These are phyloP conservation scores for Sebastes steindachneri DNA, from an alignment of 2,797 vertebrate species.

Conservation along the genomic window DNA sequence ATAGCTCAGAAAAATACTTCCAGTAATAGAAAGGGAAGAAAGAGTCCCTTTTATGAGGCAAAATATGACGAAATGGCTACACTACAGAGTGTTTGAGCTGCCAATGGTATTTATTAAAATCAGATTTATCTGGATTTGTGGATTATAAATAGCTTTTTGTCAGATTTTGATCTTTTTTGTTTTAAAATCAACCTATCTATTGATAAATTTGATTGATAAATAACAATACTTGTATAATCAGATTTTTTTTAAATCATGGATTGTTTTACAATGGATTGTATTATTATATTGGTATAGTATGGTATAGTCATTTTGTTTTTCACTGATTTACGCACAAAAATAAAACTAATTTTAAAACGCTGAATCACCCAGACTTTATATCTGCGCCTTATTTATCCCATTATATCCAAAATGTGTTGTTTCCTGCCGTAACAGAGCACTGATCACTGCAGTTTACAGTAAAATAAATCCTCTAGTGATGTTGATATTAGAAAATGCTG, in stretches of 20 bases:
- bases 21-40: not conserved
- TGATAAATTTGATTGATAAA: not conserved
- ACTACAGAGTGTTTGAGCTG: not conserved
- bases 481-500: not conserved
- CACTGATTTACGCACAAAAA: not conserved
- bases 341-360: not conserved
- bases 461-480: not conserved
- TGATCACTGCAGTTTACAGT: not conserved
- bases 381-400: not conserved
- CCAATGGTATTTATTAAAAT: not conserved
- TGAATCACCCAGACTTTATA: not conserved
- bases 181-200: not conserved
- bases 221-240: not conserved
- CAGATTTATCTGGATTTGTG: not conserved
- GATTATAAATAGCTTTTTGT: not conserved
- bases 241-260: rapidly evolving
- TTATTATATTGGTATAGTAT: rapidly evolving
- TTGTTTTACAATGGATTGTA: no score
- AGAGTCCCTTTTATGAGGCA: not conserved
- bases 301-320: not conserved
- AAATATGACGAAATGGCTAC: not conserved
- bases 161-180: not conserved
- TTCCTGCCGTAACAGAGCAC: not conserved
- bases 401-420: not conserved
- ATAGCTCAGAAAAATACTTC: not conserved